phyloP scores from a whole-genome alignment of 1,140 invertebrate genomes.

The Andrena cerasifolii region DNA sequence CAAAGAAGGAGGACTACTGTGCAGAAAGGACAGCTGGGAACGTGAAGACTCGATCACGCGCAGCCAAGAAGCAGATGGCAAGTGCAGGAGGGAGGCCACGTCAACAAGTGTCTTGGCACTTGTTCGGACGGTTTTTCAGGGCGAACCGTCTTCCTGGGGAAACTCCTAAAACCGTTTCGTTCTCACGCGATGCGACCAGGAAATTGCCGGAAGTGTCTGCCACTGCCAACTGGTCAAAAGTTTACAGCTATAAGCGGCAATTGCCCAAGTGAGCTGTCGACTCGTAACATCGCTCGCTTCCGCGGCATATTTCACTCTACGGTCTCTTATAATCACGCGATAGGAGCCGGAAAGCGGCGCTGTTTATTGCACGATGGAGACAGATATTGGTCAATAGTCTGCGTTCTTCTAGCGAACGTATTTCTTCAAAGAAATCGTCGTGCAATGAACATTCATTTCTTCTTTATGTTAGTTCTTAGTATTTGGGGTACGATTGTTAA shows the following conservation, averaged over 20 bases:
- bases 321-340: not conserved
- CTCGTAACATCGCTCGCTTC: not conserved
- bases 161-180: slow-evolving; percentile 22
- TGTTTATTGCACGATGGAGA: not conserved
- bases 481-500: too few relatives aligned
- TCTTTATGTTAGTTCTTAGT: too few relatives aligned
- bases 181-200: slow-evolving; percentile 35
- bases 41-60: not conserved
- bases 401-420: not conserved
- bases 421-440: not conserved
- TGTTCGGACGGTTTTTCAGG: slow-evolving; percentile 43
- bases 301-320: not conserved
- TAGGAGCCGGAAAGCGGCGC: not conserved
- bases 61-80: slow-evolving; percentile 12
- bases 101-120: slow-evolving; percentile 71
- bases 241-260: slow-evolving; percentile 33
- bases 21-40: too few relatives aligned
- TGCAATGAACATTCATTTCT: too few relatives aligned
- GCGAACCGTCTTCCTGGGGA: slow-evolving; percentile 31
- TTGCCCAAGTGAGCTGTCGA: slow-evolving; percentile 12
- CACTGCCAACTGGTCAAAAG: slow-evolving; percentile 16
- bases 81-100: slow-evolving; percentile 7
- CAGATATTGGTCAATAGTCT: not conserved
- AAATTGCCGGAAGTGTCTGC: slow-evolving; percentile 30
- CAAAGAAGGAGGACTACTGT: slow-evolving; percentile 22